Conservation (phyloP, 2,113 vertebrate genomes). For the Gila orcuttii region DNA sequence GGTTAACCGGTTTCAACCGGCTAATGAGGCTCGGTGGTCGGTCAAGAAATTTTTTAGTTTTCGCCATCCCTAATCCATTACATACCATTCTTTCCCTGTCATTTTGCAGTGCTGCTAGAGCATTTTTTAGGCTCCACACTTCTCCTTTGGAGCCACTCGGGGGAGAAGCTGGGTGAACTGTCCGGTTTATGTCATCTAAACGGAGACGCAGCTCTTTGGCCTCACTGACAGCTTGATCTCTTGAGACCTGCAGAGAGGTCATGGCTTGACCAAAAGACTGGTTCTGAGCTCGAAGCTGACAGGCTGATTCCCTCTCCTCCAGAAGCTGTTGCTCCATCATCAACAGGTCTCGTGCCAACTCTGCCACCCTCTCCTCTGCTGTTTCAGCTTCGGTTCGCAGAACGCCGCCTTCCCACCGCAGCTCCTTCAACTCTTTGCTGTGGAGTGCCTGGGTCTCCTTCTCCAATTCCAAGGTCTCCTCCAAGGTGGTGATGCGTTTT, state of each 20-base stretch:
- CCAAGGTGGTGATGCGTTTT: conserved; percentile 70
- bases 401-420: conserved; percentile 90
- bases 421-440: conserved; percentile 82
- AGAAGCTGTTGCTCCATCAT: conserved; percentile 87
- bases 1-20: too few relatives aligned
- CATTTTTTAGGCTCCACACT: conserved; percentile 88
- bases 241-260: conserved; percentile 88
- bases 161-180: conserved; percentile 55
- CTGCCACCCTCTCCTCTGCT: conserved; percentile 93
- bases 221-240: conserved; percentile 82
- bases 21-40: too few relatives aligned
- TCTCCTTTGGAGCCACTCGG: conserved; percentile 69
- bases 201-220: conserved; percentile 65
- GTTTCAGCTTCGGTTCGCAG: conserved; percentile 92
- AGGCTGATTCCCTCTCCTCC: conserved; percentile 79
- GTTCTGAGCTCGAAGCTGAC: conserved; percentile 82
- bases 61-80: conserved; percentile 40
- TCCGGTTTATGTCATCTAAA: conserved; percentile 76
- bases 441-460: conserved; percentile 69
- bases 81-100: conserved; percentile 92
- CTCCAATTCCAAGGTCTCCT: conserved; percentile 77
- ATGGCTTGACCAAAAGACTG: conserved; percentile 88
- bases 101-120: conserved; percentile 88
- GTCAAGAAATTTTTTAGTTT: too few relatives aligned
- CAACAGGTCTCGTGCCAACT: conserved; percentile 89